A percentile compares a stretch with the other conserved stretches of the same genome.
phyloP scores from a whole-genome alignment of 2,797 vertebrate species.

The Lophotriccus pileatus region DNA sequence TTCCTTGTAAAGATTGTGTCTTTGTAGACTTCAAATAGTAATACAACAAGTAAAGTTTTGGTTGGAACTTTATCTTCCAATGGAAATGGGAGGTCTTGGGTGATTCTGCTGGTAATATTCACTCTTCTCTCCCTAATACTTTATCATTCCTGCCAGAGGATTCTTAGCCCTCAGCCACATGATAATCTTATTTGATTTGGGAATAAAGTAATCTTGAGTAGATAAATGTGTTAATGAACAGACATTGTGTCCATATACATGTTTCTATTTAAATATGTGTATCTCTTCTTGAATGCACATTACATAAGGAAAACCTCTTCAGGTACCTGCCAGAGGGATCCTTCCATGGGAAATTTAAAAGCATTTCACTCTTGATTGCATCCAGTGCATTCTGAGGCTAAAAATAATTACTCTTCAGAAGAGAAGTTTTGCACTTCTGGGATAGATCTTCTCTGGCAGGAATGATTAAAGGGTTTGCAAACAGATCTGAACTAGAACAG shows the following conservation, averaged over 20 bases:
- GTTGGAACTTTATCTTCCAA: neutral
- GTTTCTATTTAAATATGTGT: neutral
- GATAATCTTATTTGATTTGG: neutral
- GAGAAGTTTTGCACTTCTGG: slow-evolving; percentile 8
- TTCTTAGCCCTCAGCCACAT: neutral
- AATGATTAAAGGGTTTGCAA: slow-evolving; percentile 25
- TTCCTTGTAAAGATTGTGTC: neutral
- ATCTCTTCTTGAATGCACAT: neutral
- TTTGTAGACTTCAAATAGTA: neutral
- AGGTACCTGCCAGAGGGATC: neutral
- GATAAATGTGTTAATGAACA: neutral
- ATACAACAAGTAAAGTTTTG: neutral
- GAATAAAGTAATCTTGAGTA: neutral
- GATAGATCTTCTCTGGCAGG: slow-evolving; percentile 41
- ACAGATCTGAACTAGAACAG: neutral
- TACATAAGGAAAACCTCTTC: neutral
- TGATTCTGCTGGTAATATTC: neutral
- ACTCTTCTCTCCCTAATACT: neutral
- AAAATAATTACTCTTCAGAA: slow-evolving; percentile 43
- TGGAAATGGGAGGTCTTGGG: neutral
- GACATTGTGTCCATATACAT: neutral
- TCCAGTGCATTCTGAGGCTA: slow-evolving; percentile 18
- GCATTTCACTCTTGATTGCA: slow-evolving; percentile 10
- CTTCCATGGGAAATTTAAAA: slow-evolving; percentile 30
- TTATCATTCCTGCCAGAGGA: slow-evolving; percentile 10